These are phyloP conservation scores for Notothenia coriiceps DNA, from an alignment of 2,113 vertebrate species.

Conservation along the genomic window DNA sequence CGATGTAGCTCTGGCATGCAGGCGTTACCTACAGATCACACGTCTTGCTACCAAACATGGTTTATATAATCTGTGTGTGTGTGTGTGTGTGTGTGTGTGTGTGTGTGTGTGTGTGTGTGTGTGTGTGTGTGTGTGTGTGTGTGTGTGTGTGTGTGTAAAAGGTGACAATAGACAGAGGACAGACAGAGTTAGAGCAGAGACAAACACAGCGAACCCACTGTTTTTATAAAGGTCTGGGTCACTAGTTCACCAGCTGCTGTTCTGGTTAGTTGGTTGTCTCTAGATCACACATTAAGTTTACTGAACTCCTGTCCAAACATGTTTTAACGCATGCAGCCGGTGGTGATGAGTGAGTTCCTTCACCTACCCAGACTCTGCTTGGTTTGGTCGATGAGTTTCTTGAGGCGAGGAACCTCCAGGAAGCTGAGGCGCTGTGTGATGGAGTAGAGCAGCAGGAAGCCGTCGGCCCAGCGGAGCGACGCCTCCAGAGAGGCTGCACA, in stretches of 20 bases:
- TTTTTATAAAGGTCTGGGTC: slow-evolving; percentile 18
- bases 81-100: not conserved
- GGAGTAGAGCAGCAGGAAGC: slow-evolving; percentile 84
- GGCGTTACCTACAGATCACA: not conserved
- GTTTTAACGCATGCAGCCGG: not conserved
- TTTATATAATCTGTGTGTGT: not conserved
- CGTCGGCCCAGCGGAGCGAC: slow-evolving; percentile 83
- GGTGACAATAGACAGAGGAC: slow-evolving; percentile 57
- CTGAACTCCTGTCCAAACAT: not conserved
- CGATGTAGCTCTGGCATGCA: slow-evolving; percentile 4
- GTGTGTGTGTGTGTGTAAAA: slow-evolving; percentile 28
- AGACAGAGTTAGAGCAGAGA: slow-evolving; percentile 34
- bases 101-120: not conserved
- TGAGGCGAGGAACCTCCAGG: slow-evolving; percentile 77
- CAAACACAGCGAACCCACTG: slow-evolving; percentile 20
- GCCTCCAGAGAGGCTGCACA: slow-evolving; percentile 67
- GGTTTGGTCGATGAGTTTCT: slow-evolving; percentile 81
- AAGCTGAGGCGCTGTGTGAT: slow-evolving; percentile 82
- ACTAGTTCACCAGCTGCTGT: not conserved
- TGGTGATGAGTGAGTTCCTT: not conserved
- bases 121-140: slow-evolving; percentile 13
- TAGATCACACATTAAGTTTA: not conserved
- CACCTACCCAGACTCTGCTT: slow-evolving; percentile 78
- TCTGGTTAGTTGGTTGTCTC: not conserved
- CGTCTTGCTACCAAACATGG: slow-evolving; percentile 44